Evolutionary conservation across 37 sponge, comb jelly and placozoan genomes (phyloP).

Genomic region (Crambe crambe): DNA sequence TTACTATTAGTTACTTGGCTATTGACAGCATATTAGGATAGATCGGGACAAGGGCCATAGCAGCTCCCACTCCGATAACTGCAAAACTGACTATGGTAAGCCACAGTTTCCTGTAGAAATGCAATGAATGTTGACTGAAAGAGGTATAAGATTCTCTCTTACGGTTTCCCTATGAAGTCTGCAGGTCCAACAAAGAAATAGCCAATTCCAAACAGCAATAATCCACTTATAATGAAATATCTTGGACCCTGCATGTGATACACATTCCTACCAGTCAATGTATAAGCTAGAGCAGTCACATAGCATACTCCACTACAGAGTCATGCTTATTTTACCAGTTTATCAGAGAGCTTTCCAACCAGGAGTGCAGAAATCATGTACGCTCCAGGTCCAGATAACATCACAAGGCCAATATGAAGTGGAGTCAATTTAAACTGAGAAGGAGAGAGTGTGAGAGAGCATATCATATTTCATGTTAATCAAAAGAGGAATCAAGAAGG

Average conservation of each 20-base stretch:
- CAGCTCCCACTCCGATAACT: slow-evolving; percentile 36
- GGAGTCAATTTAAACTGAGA: slow-evolving; percentile 41
- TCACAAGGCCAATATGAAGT: slow-evolving; percentile 35
- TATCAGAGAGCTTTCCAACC: slow-evolving; percentile 39
- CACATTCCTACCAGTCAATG: no score
- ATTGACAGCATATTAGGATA: slow-evolving; percentile 46
- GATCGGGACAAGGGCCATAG: slow-evolving; percentile 16
- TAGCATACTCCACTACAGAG: no score
- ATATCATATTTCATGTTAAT: no score
- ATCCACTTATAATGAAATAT: slow-evolving; percentile 37
- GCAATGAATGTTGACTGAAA: neutral
- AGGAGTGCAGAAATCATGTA: slow-evolving; percentile 49
- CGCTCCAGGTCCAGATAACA: slow-evolving; percentile 19
- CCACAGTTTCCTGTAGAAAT: slow-evolving; percentile 44
- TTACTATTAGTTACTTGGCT: slow-evolving; percentile 33
- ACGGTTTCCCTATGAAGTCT: slow-evolving; percentile 38
- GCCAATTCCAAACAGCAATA: slow-evolving; percentile 20
- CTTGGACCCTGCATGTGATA: slow-evolving; percentile 32
- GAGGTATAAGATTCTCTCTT: neutral
- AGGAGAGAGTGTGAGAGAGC: neutral
- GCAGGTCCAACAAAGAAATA: slow-evolving; percentile 61
- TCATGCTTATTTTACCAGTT: slow-evolving; percentile 53
- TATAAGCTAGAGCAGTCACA: no score
- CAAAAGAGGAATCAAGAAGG: neutral
- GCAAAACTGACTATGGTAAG: slow-evolving; percentile 26